Conservation (phyloP, 1,140 invertebrate genomes). For the Drosophila quadrilineata region DNA sequence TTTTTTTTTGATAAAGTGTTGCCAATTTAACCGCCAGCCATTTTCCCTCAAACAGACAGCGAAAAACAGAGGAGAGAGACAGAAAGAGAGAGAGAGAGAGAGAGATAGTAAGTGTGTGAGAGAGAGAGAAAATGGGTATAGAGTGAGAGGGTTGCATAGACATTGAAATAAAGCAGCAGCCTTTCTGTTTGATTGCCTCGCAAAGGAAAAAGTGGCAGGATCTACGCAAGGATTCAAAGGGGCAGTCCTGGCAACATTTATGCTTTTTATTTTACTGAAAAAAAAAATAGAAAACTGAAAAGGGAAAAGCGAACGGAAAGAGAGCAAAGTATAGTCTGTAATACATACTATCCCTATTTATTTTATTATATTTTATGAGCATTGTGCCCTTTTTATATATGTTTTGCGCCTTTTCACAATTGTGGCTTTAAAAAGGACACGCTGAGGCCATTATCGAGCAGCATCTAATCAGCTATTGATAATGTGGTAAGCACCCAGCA, state of each 20-base stretch:
- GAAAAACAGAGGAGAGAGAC: slow-evolving; percentile 32
- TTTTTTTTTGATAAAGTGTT: slow-evolving; percentile 80
- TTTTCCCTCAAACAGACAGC: slow-evolving; percentile 41
- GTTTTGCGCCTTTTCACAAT: no score
- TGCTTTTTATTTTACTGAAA: slow-evolving; percentile 72
- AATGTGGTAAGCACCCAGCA: slow-evolving; percentile 28
- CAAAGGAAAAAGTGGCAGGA: no score
- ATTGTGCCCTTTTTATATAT: slow-evolving; percentile 48
- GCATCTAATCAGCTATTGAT: slow-evolving; percentile 62
- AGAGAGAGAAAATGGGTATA: no score
- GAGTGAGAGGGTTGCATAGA: no score
- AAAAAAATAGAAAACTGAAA: not conserved
- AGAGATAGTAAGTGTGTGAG: no score
- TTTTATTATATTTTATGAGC: slow-evolving; percentile 38
- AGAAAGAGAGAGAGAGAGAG: no score
- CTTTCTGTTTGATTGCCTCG: slow-evolving; percentile 75
- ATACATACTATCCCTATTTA: slow-evolving; percentile 29
- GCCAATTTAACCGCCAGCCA: slow-evolving; percentile 78
- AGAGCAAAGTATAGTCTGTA: no score
- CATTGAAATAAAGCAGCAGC: slow-evolving; percentile 44
- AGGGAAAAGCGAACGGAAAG: no score
- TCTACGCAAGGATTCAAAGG: no score
- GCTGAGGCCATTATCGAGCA: no score
- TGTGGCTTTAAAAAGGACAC: slow-evolving; percentile 62
- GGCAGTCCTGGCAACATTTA: slow-evolving; percentile 46